Conservation (phyloP, 2,797 vertebrate genomes). For the Rachycentron canadum region DNA sequence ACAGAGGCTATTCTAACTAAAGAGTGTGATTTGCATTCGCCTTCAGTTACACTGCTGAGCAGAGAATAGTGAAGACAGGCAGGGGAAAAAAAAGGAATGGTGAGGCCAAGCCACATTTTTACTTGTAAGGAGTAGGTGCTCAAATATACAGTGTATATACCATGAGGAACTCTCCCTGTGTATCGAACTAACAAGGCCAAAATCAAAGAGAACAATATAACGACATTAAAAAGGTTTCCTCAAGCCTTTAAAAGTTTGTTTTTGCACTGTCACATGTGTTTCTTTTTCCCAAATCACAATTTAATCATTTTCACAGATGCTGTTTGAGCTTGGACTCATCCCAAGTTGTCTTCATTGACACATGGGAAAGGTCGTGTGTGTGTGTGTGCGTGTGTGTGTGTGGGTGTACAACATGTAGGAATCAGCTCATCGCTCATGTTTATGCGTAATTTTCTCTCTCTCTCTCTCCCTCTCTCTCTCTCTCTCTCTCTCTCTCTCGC, state of each 20-base stretch:
- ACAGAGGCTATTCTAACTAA: constrained; percentile 24
- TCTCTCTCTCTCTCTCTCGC: constrained; percentile 44
- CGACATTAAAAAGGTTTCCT: not conserved
- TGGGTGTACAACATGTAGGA: constrained; percentile 42
- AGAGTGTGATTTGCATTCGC: constrained; percentile 3
- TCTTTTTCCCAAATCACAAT: constrained; percentile 11
- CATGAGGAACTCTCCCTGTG: not conserved
- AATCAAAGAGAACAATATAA: not conserved
- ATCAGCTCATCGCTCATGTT: constrained; percentile 63
- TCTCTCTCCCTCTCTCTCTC: constrained; percentile 49
- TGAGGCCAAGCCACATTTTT: not conserved
- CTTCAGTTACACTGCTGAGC: not conserved
- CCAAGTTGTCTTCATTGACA: constrained; percentile 37
- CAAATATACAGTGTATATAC: not conserved
- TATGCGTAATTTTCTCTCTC: constrained; percentile 61
- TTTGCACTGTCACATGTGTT: constrained; percentile 18
- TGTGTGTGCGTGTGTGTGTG: constrained; percentile 8
- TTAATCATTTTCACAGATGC: constrained; percentile 42
- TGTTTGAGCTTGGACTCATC: constrained; percentile 40
- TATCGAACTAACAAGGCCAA: not conserved
- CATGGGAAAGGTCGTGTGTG: constrained; percentile 29
- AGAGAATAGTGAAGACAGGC: not conserved
- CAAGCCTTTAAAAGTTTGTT: constrained; percentile 8
- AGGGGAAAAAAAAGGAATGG: not conserved
- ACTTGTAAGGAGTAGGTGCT: not conserved